These are phyloP conservation scores for Dromius quadrimaculatus DNA, from an alignment of 2,888 invertebrate genomes.

Conservation along the genomic window DNA sequence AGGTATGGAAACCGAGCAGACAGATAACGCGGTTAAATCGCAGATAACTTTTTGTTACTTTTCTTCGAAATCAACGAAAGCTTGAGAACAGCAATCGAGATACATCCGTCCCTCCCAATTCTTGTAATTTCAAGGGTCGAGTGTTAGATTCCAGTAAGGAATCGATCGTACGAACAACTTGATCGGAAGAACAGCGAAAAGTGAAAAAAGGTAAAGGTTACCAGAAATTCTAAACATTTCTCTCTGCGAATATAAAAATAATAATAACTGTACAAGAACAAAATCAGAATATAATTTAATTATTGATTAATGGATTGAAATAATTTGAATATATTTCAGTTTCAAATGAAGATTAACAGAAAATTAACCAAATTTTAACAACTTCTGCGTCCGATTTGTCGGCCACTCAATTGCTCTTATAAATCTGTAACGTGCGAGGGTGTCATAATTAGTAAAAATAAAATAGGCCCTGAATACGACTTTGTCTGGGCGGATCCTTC, in stretches of 20 bases:
- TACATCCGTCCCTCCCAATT: constrained; percentile 44
- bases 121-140: constrained; percentile 47
- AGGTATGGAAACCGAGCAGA: constrained; percentile 5
- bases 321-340: no score
- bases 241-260: not conserved
- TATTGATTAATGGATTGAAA: no score
- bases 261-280: no score
- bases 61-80: constrained; percentile 31
- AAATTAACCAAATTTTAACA: no score
- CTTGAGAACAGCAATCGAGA: constrained; percentile 40
- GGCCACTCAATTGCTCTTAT: no score
- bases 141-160: constrained; percentile 8
- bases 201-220: constrained; percentile 6
- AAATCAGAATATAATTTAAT: no score
- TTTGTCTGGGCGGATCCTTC: no score
- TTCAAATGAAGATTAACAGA: no score
- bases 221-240: constrained; percentile 6
- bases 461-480: no score
- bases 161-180: constrained; percentile 22
- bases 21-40: constrained; percentile 29
- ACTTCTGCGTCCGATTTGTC: no score
- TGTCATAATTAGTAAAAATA: no score
- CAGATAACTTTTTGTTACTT: constrained; percentile 42
- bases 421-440: no score
- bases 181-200: constrained; percentile 13